phyloP scores from a whole-genome alignment of 2,797 vertebrate genomes.

The Mus spretus region DNA sequence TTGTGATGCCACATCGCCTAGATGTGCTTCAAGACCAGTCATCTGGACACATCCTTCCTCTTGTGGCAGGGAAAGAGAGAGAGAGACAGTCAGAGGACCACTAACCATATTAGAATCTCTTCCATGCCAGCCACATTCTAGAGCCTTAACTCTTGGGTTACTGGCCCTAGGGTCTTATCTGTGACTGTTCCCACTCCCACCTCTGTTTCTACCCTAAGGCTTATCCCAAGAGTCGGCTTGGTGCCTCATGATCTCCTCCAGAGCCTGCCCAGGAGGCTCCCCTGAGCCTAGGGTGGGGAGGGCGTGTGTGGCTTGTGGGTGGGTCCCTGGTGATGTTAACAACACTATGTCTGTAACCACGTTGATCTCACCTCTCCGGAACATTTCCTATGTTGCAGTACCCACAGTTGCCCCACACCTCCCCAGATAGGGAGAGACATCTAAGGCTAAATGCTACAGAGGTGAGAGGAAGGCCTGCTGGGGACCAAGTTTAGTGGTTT shows the following conservation, averaged over 20 bases:
- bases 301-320: conserved; percentile 71
- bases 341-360: not conserved
- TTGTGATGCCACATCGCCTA: conserved; percentile 14
- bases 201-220: not conserved
- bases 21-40: conserved; percentile 25
- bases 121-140: not conserved
- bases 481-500: not conserved
- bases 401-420: conserved; percentile 1
- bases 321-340: conserved; percentile 42
- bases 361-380: conserved; percentile 52
- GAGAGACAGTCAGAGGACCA: not conserved
- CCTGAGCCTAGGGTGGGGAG: conserved; percentile 3
- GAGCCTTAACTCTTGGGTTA: not conserved
- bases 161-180: not conserved
- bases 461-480: not conserved
- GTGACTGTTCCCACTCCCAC: not conserved
- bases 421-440: not conserved
- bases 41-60: conserved; percentile 76
- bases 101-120: not conserved
- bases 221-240: not conserved
- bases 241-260: not conserved
- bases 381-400: conserved; percentile 63
- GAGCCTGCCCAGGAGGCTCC: conserved; percentile 29
- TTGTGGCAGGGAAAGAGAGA: conserved; percentile 47
- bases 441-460: not conserved